Conservation (phyloP, 1,140 invertebrate genomes). For the Lordiphosa collinella region DNA sequence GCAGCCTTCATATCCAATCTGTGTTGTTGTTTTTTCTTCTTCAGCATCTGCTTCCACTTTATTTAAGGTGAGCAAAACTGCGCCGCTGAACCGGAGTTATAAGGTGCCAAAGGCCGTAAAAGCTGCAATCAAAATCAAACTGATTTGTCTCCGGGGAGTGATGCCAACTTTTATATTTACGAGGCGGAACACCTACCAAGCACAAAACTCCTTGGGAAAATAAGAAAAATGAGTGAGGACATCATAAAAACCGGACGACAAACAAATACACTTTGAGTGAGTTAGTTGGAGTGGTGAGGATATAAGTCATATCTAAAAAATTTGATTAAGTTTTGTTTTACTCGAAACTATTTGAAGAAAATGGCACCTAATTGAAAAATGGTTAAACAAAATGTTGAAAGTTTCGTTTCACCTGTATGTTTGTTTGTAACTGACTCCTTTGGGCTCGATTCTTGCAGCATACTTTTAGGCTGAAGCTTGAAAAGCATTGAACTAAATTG, state of each 20-base stretch:
- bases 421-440: no score
- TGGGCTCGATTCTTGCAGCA: no score
- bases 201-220: conserved; percentile 3
- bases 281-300: no score
- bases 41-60: conserved; percentile 14
- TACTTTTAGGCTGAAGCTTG: no score
- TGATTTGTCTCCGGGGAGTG: conserved; percentile 72
- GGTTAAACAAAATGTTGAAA: no score
- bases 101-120: conserved; percentile 75
- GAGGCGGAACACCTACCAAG: conserved; percentile 13
- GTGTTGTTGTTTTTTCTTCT: neutral
- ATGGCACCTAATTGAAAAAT: no score
- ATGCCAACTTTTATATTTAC: conserved; percentile 75
- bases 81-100: conserved; percentile 52
- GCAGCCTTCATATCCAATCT: conserved; percentile 18
- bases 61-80: conserved; percentile 16
- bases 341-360: no score
- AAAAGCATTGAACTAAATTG: no score
- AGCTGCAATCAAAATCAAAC: conserved; percentile 77
- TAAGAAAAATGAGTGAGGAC: neutral
- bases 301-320: no score
- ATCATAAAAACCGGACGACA: conserved; percentile 5
- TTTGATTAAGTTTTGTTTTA: no score
- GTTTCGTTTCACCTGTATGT: no score
- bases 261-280: no score